Evolutionary conservation across 2,113 vertebrate species (phyloP).

Genomic region (Odontesthes bonariensis): DNA sequence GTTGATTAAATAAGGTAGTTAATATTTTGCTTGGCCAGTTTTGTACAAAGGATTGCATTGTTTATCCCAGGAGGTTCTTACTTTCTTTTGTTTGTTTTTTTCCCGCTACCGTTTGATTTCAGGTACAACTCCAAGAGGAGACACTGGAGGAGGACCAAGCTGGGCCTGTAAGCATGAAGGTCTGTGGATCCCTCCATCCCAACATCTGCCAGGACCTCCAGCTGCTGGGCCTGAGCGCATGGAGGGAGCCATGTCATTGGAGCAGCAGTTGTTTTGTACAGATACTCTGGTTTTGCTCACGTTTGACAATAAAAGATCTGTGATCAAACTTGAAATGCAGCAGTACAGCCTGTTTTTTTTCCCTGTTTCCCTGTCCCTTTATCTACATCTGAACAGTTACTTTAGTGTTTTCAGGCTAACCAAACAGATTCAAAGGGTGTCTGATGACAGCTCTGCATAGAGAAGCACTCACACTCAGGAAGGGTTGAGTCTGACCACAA

Average conservation of each 20-base stretch:
- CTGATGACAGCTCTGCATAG: constrained; percentile 25
- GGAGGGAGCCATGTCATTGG: constrained; percentile 63
- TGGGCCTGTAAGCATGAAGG: constrained; percentile 88
- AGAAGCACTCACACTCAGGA: neutral
- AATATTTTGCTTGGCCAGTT: too few species aligned
- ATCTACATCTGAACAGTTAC: neutral
- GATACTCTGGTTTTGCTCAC: constrained; percentile 75
- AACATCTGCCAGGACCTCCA: constrained; percentile 59
- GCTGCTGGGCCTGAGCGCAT: constrained; percentile 55
- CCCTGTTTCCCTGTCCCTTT: fast-evolving
- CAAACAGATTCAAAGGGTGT: neutral
- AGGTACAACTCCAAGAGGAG: constrained; percentile 99
- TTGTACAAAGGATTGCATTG: too few species aligned
- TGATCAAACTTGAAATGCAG: constrained; percentile 48
- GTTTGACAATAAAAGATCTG: constrained; percentile 82
- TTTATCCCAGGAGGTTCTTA: too few species aligned
- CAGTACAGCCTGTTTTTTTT: neutral
- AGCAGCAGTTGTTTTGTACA: constrained; percentile 80
- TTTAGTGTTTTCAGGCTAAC: neutral
- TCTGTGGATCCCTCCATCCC: constrained; percentile 34
- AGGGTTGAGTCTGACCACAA: neutral
- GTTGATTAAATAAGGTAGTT: too few species aligned
- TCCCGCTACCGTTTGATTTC: neutral
- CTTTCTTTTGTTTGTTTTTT: too few species aligned
- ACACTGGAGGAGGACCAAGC: constrained; percentile 99